Evolutionary conservation across 92 coral and sea anemone species (phyloP), one percentile per base, ranked within the genome.

Genomic region (Paragorgia papillata): DNA sequence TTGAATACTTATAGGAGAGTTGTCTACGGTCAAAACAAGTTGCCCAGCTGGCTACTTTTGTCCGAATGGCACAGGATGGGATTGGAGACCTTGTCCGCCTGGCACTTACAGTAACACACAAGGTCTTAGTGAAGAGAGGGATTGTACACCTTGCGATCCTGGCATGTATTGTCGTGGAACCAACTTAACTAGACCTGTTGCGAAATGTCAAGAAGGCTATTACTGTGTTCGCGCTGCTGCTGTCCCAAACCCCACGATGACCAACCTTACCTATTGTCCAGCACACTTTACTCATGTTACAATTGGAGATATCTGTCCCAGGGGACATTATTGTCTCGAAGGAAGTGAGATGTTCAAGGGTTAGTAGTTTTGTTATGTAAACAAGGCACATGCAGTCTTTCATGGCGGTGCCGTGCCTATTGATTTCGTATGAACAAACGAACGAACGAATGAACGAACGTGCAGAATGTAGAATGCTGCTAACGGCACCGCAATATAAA

Each of bases 31-130:
- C 13, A 94, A 86, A 68, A 81, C 59, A 24, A 80, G 70, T 79
- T 94, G 98, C 80, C 98, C 97, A 18, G 86, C 68, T 48, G 98
- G 98, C 4, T 90, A 33, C 87, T 94, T 76, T 69, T 94, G 98
- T 39, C 98, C 98, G 3, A 94, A 91, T 50, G 95, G 97, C 26
- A 94, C 98, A 0, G 98, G 98, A 0, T 78, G 21, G 51, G 90
- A 89, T 76, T 91, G 97, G 98, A 83, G 61, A 34, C 79, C 90
- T 20, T 94, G 98, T 61, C 98, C 98, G 12, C 80, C 91, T 20
- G 98, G 98, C 15, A 86, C 98, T 49, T 91, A 91, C 85, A 88
- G 90, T 50, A 73, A 66, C 74, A 76, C 46, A n/a, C 56, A 57
- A 62, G 89, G 86, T 19, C 62, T 94, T 28, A 90, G 83, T 7